Evolutionary conservation across 2,113 vertebrate genomes (phyloP).

Genomic region (Eptesicus fuscus): DNA sequence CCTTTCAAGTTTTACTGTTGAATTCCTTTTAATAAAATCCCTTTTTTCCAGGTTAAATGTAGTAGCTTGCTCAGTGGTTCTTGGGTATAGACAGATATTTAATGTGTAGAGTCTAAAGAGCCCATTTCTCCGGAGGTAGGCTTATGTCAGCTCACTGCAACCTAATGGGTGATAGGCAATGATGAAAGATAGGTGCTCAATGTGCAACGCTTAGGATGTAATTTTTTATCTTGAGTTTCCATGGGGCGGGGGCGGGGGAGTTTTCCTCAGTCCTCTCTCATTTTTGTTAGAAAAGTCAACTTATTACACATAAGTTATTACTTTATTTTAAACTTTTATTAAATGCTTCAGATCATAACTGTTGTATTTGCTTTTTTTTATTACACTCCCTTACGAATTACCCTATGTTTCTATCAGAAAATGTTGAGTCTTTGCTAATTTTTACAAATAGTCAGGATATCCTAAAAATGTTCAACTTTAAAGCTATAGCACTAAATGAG

Average conservation of each 20-base stretch:
- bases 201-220: neutral
- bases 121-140: neutral
- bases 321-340: slow-evolving; percentile 11
- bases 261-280: neutral
- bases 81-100: neutral
- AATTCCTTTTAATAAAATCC: slow-evolving; percentile 9
- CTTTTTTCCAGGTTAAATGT: neutral
- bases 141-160: neutral
- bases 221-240: neutral
- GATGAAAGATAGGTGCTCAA: neutral
- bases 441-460: neutral
- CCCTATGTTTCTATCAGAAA: neutral
- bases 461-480: neutral
- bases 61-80: neutral
- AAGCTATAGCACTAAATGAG: neutral
- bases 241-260: neutral
- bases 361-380: neutral
- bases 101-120: neutral
- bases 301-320: neutral
- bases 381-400: neutral
- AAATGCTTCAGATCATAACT: neutral
- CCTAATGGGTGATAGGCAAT: neutral
- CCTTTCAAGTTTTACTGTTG: neutral
- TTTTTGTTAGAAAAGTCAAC: neutral
- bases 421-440: neutral